Conservation (phyloP, 2,888 invertebrate genomes). For the Argyresthia goedartella region DNA sequence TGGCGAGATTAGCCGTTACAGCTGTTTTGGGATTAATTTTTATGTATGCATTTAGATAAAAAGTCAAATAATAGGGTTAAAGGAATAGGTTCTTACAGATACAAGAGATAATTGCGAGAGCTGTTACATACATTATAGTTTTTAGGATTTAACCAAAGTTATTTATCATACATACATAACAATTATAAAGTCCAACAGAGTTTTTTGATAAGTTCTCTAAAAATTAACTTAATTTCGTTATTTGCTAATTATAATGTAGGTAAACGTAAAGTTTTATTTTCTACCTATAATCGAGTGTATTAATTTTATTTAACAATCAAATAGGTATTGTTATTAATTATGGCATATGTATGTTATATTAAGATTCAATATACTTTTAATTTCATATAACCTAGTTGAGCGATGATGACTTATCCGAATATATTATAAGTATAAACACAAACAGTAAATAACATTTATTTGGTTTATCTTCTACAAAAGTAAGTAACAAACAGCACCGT, state of each 20-base stretch:
- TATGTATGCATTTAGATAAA: no score
- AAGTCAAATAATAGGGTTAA: no score
- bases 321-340: constrained; percentile 1
- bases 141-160: no score
- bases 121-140: no score
- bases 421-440: not conserved
- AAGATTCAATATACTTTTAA: not conserved
- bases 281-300: not conserved
- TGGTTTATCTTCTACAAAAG: constrained; percentile 51
- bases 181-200: no score
- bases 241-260: not conserved
- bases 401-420: constrained; percentile 13
- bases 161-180: no score
- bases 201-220: not conserved
- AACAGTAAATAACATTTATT: constrained; percentile 23
- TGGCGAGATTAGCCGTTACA: no score
- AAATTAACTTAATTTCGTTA: not conserved
- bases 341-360: constrained; percentile 2
- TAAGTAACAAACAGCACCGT: constrained; percentile 53
- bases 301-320: not conserved
- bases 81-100: no score
- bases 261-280: not conserved
- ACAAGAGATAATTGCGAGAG: no score
- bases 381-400: constrained; percentile 3
- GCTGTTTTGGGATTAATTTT: no score